Evolutionary conservation across 2,888 invertebrate genomes (phyloP).

Genomic region (Cyclophora albipunctata): DNA sequence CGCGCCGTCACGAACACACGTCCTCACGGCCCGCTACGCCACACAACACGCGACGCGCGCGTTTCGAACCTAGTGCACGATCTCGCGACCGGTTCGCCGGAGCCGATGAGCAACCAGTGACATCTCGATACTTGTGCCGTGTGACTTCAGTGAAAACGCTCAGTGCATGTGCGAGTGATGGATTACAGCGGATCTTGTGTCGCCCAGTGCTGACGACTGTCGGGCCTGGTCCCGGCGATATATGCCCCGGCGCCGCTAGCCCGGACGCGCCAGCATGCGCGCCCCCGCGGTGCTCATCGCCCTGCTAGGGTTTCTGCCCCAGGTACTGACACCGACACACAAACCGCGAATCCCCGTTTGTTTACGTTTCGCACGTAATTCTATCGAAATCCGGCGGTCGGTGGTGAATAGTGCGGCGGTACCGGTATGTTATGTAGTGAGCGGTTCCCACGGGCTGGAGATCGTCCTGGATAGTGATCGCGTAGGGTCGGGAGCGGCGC

Average conservation of each 20-base stretch:
- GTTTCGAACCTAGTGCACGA: constrained; percentile 70
- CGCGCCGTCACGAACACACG: constrained; percentile 63
- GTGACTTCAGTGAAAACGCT: constrained; percentile 71
- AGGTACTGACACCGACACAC: constrained; percentile 61
- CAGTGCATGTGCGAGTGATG: constrained; percentile 71
- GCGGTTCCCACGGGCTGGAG: constrained; percentile 60
- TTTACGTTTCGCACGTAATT: constrained; percentile 46
- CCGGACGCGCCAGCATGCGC: constrained; percentile 73
- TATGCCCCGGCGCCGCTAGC: constrained; percentile 72
- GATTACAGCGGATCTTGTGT: constrained; percentile 63
- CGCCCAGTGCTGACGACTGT: constrained; percentile 58
- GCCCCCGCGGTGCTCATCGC: constrained; percentile 72
- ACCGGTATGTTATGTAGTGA: not conserved
- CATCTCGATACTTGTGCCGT: constrained; percentile 66
- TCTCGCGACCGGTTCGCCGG: constrained; percentile 64
- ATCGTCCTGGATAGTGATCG: constrained; percentile 61
- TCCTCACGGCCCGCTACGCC: constrained; percentile 46
- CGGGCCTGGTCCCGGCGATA: constrained; percentile 54
- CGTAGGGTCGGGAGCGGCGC: constrained; percentile 35
- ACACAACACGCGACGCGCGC: constrained; percentile 63
- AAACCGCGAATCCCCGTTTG: constrained; percentile 59
- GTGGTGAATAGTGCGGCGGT: constrained; percentile 7
- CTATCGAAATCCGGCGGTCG: constrained; percentile 33
- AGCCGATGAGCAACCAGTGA: constrained; percentile 68
- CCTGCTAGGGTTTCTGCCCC: constrained; percentile 75